A percentile compares a stretch with the other conserved stretches of the same genome.
Evolutionary conservation across 2,888 invertebrate genomes (phyloP).

Genomic region (Morpho helenor): DNA sequence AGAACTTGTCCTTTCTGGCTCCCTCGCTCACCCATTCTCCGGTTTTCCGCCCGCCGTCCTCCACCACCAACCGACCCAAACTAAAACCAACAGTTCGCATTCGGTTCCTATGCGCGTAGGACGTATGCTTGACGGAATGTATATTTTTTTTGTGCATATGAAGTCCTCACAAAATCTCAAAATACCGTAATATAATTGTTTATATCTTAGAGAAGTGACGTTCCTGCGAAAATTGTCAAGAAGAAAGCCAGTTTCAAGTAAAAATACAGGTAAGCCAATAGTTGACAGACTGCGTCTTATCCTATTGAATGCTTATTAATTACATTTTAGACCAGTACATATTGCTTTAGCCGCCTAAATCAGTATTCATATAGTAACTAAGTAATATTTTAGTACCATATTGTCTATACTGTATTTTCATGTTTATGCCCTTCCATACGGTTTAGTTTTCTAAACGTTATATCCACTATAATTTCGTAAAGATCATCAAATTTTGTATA

Average conservation of each 20-base stretch:
- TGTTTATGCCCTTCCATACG: slow-evolving; percentile 47
- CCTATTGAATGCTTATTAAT: slow-evolving; percentile 55
- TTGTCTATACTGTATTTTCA: slow-evolving; percentile 37
- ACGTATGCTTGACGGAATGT: slow-evolving; percentile 73
- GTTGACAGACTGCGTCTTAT: slow-evolving; percentile 77
- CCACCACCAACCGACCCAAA: slow-evolving; percentile 51
- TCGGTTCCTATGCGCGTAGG: slow-evolving; percentile 74
- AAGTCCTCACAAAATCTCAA: slow-evolving; percentile 73
- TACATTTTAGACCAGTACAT: slow-evolving; percentile 41
- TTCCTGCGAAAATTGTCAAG: slow-evolving; percentile 65
- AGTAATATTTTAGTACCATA: slow-evolving; percentile 39
- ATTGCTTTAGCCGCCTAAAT: slow-evolving; percentile 44
- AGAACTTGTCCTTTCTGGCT: slow-evolving; percentile 51
- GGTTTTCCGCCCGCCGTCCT: slow-evolving; percentile 61
- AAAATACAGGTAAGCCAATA: slow-evolving; percentile 71
- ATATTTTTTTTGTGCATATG: slow-evolving; percentile 73
- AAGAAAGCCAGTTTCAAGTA: slow-evolving; percentile 58
- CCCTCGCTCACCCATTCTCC: slow-evolving; percentile 67
- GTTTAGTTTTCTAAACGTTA: slow-evolving; percentile 31
- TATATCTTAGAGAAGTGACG: slow-evolving; percentile 59
- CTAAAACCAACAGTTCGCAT: slow-evolving; percentile 78
- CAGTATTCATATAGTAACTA: slow-evolving; percentile 28
- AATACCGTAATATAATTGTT: slow-evolving; percentile 68
- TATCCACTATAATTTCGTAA: slow-evolving; percentile 30
- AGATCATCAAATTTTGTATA: slow-evolving; percentile 2